These are phyloP conservation scores for Hyperoodon ampullatus DNA, from an alignment of 2,113 vertebrate species.

Conservation along the genomic window DNA sequence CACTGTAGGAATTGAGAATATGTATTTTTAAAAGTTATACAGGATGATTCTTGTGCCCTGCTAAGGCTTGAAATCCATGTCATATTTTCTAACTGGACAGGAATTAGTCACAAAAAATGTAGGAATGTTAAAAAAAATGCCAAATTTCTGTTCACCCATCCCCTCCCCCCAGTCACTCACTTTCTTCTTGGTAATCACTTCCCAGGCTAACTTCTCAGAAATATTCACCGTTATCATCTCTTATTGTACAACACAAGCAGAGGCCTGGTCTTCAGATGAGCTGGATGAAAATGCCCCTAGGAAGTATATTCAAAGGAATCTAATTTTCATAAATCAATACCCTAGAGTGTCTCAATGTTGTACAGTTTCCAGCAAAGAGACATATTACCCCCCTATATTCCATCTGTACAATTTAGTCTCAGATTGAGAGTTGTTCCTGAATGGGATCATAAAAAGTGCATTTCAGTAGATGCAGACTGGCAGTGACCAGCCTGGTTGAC, in stretches of 20 bases:
- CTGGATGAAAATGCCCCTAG: neutral
- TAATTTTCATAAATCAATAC: neutral
- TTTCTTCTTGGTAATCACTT: neutral
- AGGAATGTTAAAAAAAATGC: neutral
- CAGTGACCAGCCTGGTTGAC: neutral
- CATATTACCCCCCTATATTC: neutral
- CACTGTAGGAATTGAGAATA: neutral
- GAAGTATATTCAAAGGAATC: neutral
- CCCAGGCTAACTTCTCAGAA: neutral
- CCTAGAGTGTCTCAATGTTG: neutral
- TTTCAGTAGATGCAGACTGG: neutral
- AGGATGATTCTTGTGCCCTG: neutral
- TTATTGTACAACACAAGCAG: neutral
- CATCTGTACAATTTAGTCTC: neutral
- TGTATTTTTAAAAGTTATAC: neutral
- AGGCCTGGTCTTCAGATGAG: neutral
- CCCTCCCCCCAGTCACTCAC: fast-evolving
- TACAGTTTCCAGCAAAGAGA: neutral
- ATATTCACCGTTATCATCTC: neutral
- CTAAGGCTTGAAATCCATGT: neutral
- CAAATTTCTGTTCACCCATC: neutral
- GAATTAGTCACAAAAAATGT: neutral
- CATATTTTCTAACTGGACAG: neutral
- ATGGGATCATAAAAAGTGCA: neutral
- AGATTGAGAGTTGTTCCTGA: neutral